Conservation (phyloP, 2,888 invertebrate species). For the Cremastinae sp. region DNA sequence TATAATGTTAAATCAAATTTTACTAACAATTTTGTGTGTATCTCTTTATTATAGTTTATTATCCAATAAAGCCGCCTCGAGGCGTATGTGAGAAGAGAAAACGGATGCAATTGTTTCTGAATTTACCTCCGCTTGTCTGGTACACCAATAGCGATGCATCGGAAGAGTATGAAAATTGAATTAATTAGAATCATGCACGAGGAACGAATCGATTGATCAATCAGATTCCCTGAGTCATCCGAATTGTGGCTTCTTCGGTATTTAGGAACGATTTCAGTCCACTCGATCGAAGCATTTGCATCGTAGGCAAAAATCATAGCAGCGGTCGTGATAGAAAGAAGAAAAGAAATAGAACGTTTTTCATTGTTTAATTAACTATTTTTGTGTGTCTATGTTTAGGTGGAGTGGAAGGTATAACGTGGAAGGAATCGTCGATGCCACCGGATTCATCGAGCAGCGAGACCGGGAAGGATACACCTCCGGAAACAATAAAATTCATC, state of each 20-base stretch:
- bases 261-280: too few relatives aligned
- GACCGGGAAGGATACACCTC: conserved; percentile 81
- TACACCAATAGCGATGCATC: not conserved
- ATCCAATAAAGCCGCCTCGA: conserved; percentile 55
- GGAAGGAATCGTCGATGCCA: conserved; percentile 80
- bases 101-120: conserved; percentile 49
- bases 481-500: conserved; percentile 77
- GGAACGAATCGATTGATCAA: not conserved
- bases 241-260: too few relatives aligned
- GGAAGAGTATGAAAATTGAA: conserved; percentile 5
- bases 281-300: too few relatives aligned
- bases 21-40: conserved; percentile 45
- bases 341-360: not conserved
- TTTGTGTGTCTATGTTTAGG: conserved; percentile 70
- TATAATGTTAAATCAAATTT: conserved; percentile 49
- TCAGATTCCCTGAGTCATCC: too few relatives aligned
- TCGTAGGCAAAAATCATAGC: too few relatives aligned
- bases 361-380: conserved; percentile 3
- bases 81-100: conserved; percentile 39
- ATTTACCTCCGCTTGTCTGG: conserved; percentile 46
- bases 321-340: not conserved
- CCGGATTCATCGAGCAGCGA: conserved; percentile 83
- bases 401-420: conserved; percentile 72
- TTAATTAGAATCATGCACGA: not conserved
- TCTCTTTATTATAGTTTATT: conserved; percentile 48